Percentiles rank a stretch among this genome's conserved stretches.
Evolutionary conservation across 2,113 vertebrate genomes (phyloP).

Genomic region (Strigops habroptila): DNA sequence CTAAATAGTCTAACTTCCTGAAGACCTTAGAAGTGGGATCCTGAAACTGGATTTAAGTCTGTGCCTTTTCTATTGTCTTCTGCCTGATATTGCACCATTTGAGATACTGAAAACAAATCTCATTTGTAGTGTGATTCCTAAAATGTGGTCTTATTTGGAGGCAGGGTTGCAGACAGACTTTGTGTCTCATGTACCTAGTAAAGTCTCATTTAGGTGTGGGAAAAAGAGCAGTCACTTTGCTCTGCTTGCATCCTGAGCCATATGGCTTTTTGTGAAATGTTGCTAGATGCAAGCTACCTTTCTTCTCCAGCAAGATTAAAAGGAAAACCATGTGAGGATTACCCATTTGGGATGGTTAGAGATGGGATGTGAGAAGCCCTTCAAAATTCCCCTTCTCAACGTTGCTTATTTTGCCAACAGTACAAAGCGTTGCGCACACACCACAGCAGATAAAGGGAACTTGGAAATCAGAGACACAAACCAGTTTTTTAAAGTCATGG

Average conservation of each 20-base stretch:
- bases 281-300: background rate
- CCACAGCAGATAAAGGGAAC: background rate
- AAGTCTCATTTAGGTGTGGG: background rate
- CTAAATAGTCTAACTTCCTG: background rate
- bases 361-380: slow-evolving; percentile 19
- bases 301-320: slow-evolving; percentile 12
- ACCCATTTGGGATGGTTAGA: slow-evolving; percentile 2
- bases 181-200: background rate
- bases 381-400: background rate
- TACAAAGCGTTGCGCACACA: background rate
- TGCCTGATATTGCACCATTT: background rate
- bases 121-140: background rate
- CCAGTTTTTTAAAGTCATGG: background rate
- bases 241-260: background rate
- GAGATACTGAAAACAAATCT: background rate
- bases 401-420: background rate
- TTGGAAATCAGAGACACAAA: background rate
- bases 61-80: background rate
- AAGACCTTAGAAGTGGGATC: background rate
- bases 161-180: background rate
- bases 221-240: background rate
- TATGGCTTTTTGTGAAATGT: background rate
- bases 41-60: background rate
- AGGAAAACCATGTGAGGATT: background rate
- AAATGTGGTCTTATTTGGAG: background rate